These are phyloP conservation scores for Sebastes hubbsi DNA, from an alignment of 2,797 vertebrate genomes.

Conservation along the genomic window DNA sequence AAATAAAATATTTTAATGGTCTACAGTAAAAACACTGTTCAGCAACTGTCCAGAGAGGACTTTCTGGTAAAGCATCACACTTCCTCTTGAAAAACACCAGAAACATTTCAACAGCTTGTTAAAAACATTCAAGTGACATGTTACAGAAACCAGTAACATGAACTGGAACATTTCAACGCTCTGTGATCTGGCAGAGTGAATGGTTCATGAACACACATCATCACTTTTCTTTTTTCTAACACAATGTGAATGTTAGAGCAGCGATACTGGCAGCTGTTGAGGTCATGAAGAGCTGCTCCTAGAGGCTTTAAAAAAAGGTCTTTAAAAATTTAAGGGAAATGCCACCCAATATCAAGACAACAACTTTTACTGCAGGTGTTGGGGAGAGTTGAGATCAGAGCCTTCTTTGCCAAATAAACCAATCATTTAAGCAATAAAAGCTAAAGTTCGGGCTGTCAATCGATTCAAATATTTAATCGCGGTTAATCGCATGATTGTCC, in stretches of 20 bases:
- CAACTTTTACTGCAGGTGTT: not conserved
- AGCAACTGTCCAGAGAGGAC: not conserved
- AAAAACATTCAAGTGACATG: constrained; percentile 31
- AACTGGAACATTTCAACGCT: constrained; percentile 23
- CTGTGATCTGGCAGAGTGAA: constrained; percentile 19
- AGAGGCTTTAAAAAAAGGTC: not conserved
- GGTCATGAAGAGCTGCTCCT: not conserved
- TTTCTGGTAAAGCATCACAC: constrained; percentile 3
- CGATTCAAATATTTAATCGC: too few relatives aligned
- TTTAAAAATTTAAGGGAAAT: constrained; percentile 5
- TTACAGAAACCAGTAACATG: constrained; percentile 17
- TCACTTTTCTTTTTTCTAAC: not conserved
- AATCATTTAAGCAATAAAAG: not conserved
- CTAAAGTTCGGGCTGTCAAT: not conserved
- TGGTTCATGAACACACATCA: constrained; percentile 18
- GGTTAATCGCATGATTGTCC: too few relatives aligned
- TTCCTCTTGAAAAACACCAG: constrained; percentile 32
- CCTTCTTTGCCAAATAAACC: not conserved
- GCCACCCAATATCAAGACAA: not conserved
- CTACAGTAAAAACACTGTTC: not conserved
- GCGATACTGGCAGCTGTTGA: not conserved
- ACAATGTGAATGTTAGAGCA: constrained; percentile 33
- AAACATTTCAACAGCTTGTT: constrained; percentile 41
- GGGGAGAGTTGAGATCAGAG: not conserved
- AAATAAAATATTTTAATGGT: not conserved